Percentiles rank a stretch among this genome's conserved stretches.
These are phyloP conservation scores for Ailurus styani DNA, from an alignment of 2,113 vertebrate species.

Conservation along the genomic window DNA sequence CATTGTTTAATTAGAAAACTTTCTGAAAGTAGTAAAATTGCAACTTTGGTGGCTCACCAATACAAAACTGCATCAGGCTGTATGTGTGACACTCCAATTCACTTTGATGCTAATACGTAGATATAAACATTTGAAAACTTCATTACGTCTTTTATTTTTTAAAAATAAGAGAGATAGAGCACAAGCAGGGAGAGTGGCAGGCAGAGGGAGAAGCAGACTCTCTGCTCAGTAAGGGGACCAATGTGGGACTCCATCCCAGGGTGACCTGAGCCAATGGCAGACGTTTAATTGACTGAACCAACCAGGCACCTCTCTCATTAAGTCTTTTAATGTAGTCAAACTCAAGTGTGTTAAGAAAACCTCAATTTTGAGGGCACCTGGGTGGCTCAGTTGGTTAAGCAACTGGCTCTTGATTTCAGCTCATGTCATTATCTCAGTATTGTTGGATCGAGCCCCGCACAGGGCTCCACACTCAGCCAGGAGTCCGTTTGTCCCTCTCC, in stretches of 20 bases:
- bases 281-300: not conserved
- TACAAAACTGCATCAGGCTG: not conserved
- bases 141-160: not conserved
- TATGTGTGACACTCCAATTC: not conserved
- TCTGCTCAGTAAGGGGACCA: not conserved
- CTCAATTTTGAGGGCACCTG: not conserved
- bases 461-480: not conserved
- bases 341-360: not conserved
- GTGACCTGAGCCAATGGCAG: not conserved
- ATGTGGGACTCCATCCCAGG: not conserved
- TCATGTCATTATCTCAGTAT: not conserved
- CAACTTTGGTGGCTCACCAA: not conserved
- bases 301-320: not conserved
- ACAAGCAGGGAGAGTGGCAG: not conserved
- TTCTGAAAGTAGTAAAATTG: not conserved
- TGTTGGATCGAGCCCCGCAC: not conserved
- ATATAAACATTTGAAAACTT: not conserved
- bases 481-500: not conserved
- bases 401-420: not conserved
- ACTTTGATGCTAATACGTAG: not conserved
- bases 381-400: not conserved
- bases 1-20: not conserved
- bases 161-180: not conserved
- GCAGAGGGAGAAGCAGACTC: not conserved
- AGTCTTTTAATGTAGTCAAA: not conserved